Evolutionary conservation across 2,797 vertebrate species (phyloP).

Genomic region (Gymnocypris eckloni): DNA sequence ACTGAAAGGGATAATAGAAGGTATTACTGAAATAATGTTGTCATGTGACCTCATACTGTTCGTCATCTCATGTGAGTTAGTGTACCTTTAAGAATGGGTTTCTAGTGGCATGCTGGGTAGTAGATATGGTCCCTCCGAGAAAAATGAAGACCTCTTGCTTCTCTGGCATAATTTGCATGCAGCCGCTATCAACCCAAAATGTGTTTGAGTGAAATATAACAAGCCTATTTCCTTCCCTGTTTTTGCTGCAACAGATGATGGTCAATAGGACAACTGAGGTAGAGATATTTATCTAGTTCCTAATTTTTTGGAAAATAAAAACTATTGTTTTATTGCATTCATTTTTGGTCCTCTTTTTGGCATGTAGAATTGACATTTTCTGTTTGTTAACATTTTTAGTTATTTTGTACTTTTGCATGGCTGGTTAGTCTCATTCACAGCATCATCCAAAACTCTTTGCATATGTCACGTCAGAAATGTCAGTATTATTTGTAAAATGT

Average conservation of each 20-base stretch:
- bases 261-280: slow-evolving; percentile 99
- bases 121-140: slow-evolving; percentile 25
- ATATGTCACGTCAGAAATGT: neutral
- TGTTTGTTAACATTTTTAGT: slow-evolving; percentile 5
- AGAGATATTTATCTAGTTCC: slow-evolving; percentile 74
- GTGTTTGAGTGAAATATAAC: slow-evolving; percentile 66
- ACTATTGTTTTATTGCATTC: slow-evolving; percentile 33
- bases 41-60: neutral
- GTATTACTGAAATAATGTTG: no score
- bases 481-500: slow-evolving; percentile 25
- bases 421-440: slow-evolving; percentile 13
- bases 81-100: neutral
- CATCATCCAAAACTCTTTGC: slow-evolving; percentile 24
- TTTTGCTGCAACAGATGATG: slow-evolving; percentile 97
- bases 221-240: slow-evolving; percentile 84
- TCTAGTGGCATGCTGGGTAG: neutral
- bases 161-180: slow-evolving; percentile 33
- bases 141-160: slow-evolving; percentile 37
- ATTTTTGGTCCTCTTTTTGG: slow-evolving; percentile 20
- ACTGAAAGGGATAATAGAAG: neutral
- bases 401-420: slow-evolving; percentile 45
- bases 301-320: slow-evolving; percentile 53
- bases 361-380: slow-evolving; percentile 49
- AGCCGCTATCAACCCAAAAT: neutral
- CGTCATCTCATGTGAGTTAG: neutral